phyloP scores from a whole-genome alignment of 2,888 invertebrate genomes.

The Epirrita christyi region DNA sequence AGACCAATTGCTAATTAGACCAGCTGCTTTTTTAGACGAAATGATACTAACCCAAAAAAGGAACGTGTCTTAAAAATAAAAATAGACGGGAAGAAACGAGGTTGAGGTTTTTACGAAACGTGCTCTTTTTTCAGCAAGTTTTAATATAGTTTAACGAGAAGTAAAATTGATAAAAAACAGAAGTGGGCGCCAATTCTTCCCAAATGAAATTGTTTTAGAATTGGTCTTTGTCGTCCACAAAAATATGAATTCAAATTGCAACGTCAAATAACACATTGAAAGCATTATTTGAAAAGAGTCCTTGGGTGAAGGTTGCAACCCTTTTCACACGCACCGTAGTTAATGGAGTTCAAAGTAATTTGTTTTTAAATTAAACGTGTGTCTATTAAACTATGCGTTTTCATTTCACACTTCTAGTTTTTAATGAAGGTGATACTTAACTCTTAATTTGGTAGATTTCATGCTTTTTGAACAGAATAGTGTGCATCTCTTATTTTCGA shows the following conservation, averaged over 20 bases:
- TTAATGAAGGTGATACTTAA: conserved; percentile 14
- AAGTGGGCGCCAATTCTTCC: background rate
- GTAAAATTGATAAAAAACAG: background rate
- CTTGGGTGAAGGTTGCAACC: conserved; percentile 32
- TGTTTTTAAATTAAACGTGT: conserved; percentile 36
- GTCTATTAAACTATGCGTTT: conserved; percentile 29
- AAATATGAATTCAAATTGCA: conserved; percentile 6
- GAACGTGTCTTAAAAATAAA: too few relatives aligned
- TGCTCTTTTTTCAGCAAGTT: too few relatives aligned
- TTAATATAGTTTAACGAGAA: too few relatives aligned
- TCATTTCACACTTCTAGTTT: conserved; percentile 24
- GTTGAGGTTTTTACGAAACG: too few relatives aligned
- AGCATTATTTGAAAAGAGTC: conserved; percentile 36
- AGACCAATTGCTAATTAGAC: too few relatives aligned
- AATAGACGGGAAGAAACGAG: too few relatives aligned
- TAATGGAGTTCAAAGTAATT: conserved; percentile 39
- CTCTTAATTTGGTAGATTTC: conserved; percentile 4
- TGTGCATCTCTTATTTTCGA: too few relatives aligned
- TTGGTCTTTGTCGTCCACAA: background rate
- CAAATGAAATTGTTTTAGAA: background rate
- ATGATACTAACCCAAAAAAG: too few relatives aligned
- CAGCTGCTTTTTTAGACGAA: too few relatives aligned
- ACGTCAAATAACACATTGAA: conserved; percentile 12
- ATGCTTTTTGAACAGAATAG: too few relatives aligned
- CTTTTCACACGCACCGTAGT: conserved; percentile 39